phyloP scores from a whole-genome alignment of 2,888 invertebrate species.

The Cerceris ruficornis region DNA sequence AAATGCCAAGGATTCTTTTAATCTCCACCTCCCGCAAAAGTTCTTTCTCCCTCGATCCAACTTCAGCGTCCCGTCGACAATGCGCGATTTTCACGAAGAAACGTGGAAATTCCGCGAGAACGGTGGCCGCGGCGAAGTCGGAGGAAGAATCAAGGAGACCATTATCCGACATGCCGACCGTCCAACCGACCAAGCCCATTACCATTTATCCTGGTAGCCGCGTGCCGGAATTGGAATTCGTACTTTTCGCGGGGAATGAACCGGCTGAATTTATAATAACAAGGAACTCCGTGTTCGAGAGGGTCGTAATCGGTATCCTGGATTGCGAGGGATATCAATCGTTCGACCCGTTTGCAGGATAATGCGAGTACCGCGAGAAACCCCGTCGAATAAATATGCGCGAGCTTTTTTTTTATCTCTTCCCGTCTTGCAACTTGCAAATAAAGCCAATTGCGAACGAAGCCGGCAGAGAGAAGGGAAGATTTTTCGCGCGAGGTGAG shows the following conservation, averaged over 20 bases:
- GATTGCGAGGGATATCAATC: slow-evolving; percentile 37
- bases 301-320: slow-evolving; percentile 37
- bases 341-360: neutral
- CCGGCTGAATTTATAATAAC: slow-evolving; percentile 70
- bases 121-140: slow-evolving; percentile 15
- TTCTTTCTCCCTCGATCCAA: too few species aligned
- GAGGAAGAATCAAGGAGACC: slow-evolving; percentile 61
- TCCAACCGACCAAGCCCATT: slow-evolving; percentile 66
- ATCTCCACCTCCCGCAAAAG: too few species aligned
- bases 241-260: slow-evolving; percentile 61
- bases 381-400: neutral
- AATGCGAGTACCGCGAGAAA: neutral
- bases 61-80: too few species aligned
- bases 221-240: slow-evolving; percentile 70
- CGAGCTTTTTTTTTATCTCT: neutral
- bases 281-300: slow-evolving; percentile 55
- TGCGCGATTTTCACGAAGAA: slow-evolving; percentile 11
- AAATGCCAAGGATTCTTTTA: too few species aligned
- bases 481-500: too few species aligned
- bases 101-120: slow-evolving; percentile 36
- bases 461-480: too few species aligned
- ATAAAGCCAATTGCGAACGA: too few species aligned
- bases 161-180: slow-evolving; percentile 67
- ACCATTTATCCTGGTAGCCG: slow-evolving; percentile 69
- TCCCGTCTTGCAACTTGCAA: too few species aligned